Conservation (phyloP, 2,113 vertebrate genomes). For the Emberiza fucata region DNA sequence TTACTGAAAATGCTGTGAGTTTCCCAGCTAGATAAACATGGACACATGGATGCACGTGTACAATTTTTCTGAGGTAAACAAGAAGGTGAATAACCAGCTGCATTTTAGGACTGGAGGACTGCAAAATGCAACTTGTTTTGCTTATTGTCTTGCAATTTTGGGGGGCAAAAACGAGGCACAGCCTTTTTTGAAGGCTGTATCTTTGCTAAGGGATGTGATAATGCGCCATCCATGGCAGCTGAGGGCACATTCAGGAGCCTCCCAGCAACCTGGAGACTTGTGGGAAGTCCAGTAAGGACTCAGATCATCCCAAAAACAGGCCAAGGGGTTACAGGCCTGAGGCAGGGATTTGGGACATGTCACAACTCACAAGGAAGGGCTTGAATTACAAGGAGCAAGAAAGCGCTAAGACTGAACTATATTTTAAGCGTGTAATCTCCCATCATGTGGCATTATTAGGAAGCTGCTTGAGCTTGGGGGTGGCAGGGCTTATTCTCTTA, state of each 20-base stretch:
- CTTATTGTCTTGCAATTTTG: background rate
- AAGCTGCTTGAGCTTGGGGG: slow-evolving; percentile 54
- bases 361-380: background rate
- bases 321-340: background rate
- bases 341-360: background rate
- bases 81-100: background rate
- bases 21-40: background rate
- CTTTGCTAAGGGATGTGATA: background rate
- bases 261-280: background rate
- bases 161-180: too few species aligned
- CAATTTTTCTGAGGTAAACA: background rate
- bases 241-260: background rate
- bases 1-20: background rate
- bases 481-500: slow-evolving; percentile 57
- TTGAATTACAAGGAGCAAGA: slow-evolving; percentile 15
- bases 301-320: background rate
- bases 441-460: slow-evolving; percentile 37
- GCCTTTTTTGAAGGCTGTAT: background rate
- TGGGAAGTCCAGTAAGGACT: background rate
- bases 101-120: background rate
- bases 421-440: slow-evolving; percentile 57
- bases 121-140: background rate
- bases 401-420: slow-evolving; percentile 29
- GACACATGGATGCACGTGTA: background rate
- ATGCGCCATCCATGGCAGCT: background rate